Conservation (phyloP, 2,888 invertebrate species). For the Prosopocoilus inquinatus region DNA sequence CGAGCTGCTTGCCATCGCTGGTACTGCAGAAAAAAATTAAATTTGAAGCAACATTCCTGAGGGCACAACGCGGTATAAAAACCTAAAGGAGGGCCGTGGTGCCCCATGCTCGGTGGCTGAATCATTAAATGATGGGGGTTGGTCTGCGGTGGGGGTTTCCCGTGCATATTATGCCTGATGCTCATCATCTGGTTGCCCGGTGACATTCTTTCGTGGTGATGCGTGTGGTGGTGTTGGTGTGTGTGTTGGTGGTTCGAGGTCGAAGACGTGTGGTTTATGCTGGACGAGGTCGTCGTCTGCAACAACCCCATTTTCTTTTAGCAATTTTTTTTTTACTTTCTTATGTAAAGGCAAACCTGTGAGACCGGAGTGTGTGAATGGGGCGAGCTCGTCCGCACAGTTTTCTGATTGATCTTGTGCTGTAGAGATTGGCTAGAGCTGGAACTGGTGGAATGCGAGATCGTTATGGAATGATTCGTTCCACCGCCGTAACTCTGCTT, state of each 20-base stretch:
- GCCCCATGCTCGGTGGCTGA: conserved; percentile 64
- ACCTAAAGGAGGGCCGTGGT: conserved; percentile 56
- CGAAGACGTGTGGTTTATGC: conserved; percentile 53
- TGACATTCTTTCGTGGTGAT: conserved; percentile 66
- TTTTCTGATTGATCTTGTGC: conserved; percentile 50
- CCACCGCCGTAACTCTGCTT: conserved; percentile 55
- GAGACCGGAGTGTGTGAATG: conserved; percentile 30
- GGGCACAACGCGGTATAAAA: neutral
- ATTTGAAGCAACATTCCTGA: too few relatives aligned
- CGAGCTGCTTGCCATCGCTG: conserved; percentile 61
- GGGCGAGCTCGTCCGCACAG: conserved; percentile 45
- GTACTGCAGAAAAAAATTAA: conserved; percentile 31
- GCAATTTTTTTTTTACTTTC: too few relatives aligned
- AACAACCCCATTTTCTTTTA: neutral
- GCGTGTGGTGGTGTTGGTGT: conserved; percentile 70
- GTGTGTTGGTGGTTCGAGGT: conserved; percentile 57
- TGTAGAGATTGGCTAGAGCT: conserved; percentile 65
- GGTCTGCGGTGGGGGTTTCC: conserved; percentile 37
- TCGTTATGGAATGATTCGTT: conserved; percentile 59
- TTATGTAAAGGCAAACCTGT: conserved; percentile 16
- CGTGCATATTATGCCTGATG: conserved; percentile 58
- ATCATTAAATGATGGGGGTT: conserved; percentile 62
- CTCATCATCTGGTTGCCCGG: conserved; percentile 52
- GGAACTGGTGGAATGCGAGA: conserved; percentile 67
- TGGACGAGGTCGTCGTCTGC: conserved; percentile 42